A percentile compares a stretch with the other conserved stretches of the same genome.
Conservation (phyloP, 1,140 invertebrate genomes). For the Eubasilissa regina region DNA sequence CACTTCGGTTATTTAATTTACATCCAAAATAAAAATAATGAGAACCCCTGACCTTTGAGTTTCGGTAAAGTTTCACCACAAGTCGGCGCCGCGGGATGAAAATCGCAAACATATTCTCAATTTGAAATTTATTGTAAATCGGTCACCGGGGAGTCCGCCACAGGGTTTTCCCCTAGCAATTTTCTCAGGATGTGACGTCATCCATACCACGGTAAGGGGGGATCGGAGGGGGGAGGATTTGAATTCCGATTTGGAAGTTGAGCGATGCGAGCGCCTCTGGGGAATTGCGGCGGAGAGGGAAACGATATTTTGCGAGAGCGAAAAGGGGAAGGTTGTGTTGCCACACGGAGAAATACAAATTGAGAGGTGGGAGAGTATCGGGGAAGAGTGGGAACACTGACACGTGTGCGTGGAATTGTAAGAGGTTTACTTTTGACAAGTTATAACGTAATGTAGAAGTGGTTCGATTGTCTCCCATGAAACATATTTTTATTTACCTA, state of each 20-base stretch:
- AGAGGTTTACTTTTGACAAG: conserved; percentile 27
- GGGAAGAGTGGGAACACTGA: conserved; percentile 37
- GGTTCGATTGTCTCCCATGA: neutral
- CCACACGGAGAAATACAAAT: conserved; percentile 55
- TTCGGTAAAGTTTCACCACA: conserved; percentile 48
- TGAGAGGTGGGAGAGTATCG: conserved; percentile 36
- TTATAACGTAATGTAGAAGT: conserved; percentile 14
- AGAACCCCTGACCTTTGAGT: conserved; percentile 13
- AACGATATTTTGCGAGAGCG: conserved; percentile 51
- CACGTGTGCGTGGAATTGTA: conserved; percentile 36
- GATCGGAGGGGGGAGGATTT: conserved; percentile 55
- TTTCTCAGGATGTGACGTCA: conserved; percentile 59
- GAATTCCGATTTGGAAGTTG: conserved; percentile 61
- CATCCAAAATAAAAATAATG: conserved; percentile 11
- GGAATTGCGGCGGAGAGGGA: conserved; percentile 57
- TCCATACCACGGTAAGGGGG: conserved; percentile 11
- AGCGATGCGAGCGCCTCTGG: conserved; percentile 57
- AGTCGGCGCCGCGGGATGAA: conserved; percentile 58
- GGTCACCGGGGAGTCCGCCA: conserved; percentile 59
- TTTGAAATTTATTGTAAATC: conserved; percentile 62
- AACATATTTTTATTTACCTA: too few relatives aligned
- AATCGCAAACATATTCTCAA: conserved; percentile 62
- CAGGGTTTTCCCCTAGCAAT: conserved; percentile 59
- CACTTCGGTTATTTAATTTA: neutral
- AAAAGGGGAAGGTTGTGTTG: conserved; percentile 38